These are phyloP conservation scores for Oncopodura yosiiana DNA, from an alignment of 1,140 invertebrate genomes.

Conservation along the genomic window DNA sequence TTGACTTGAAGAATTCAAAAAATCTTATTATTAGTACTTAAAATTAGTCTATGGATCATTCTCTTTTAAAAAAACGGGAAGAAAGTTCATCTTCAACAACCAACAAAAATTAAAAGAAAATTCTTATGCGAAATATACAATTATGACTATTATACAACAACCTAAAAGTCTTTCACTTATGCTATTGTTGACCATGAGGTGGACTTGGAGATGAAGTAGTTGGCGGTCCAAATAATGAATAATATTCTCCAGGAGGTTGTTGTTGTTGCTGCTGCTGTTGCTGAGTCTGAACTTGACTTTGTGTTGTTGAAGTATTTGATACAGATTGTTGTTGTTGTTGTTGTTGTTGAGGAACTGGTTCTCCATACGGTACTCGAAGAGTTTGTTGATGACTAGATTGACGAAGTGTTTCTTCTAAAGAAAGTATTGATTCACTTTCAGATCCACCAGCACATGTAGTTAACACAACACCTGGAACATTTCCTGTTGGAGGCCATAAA, in stretches of 20 bases:
- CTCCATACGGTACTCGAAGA: not conserved
- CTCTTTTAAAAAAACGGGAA: too few species aligned
- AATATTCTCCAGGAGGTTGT: not conserved
- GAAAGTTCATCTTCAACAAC: too few species aligned
- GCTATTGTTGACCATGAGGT: too few species aligned
- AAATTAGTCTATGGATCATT: too few species aligned
- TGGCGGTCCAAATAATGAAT: not conserved
- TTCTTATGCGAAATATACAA: too few species aligned
- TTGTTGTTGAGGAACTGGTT: not conserved
- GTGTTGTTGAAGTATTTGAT: not conserved
- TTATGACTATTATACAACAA: too few species aligned
- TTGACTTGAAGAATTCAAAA: too few species aligned
- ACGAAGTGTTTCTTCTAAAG: constrained; percentile 26
- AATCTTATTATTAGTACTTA: too few species aligned
- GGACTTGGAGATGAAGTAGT: too few species aligned
- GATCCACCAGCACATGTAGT: constrained; percentile 29
- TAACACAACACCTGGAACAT: constrained; percentile 33
- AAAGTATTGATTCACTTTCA: constrained; percentile 13
- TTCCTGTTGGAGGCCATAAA: constrained; percentile 34
- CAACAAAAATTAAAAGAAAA: too few species aligned
- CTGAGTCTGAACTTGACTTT: not conserved
- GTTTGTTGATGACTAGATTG: constrained; percentile 9
- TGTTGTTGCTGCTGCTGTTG: not conserved
- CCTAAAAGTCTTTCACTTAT: too few species aligned
- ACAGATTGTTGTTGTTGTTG: not conserved